These are phyloP conservation scores for Acanthococcus lagerstroemiae DNA, from an alignment of 2,888 invertebrate species.

Conservation along the genomic window DNA sequence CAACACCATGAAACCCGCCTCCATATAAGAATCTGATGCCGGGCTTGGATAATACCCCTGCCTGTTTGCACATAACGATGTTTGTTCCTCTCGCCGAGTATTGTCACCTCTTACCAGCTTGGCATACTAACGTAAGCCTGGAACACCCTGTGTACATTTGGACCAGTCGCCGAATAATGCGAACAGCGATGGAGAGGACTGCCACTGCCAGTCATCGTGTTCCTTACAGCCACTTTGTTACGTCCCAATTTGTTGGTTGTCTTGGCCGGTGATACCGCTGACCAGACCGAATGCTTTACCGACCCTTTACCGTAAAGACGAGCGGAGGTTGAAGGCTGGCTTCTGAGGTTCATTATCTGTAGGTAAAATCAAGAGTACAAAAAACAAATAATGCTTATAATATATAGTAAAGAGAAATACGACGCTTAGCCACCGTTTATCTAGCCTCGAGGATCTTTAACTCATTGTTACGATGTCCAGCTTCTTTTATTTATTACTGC, in stretches of 20 bases:
- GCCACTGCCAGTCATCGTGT: no score
- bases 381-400: constrained; percentile 29
- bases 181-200: no score
- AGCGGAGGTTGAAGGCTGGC: constrained; percentile 20
- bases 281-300: constrained; percentile 3
- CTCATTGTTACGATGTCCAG: constrained; percentile 30
- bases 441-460: constrained; percentile 27
- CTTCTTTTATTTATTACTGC: constrained; percentile 28
- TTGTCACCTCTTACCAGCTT: no score
- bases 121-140: no score
- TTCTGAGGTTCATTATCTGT: constrained; percentile 26
- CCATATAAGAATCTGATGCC: no score
- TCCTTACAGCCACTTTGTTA: constrained; percentile 12
- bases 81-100: no score
- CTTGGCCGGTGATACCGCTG: constrained; percentile 8
- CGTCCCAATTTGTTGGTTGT: constrained; percentile 19
- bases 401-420: constrained; percentile 26
- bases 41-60: no score
- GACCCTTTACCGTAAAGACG: constrained; percentile 6
- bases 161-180: no score
- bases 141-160: no score
- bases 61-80: no score
- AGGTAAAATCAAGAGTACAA: constrained; percentile 24
- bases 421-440: constrained; percentile 29
- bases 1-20: no score